Evolutionary conservation across 2,888 invertebrate species (phyloP), one percentile per base, ranked within the genome.

Genomic region (Syrphus vitripennis): DNA sequence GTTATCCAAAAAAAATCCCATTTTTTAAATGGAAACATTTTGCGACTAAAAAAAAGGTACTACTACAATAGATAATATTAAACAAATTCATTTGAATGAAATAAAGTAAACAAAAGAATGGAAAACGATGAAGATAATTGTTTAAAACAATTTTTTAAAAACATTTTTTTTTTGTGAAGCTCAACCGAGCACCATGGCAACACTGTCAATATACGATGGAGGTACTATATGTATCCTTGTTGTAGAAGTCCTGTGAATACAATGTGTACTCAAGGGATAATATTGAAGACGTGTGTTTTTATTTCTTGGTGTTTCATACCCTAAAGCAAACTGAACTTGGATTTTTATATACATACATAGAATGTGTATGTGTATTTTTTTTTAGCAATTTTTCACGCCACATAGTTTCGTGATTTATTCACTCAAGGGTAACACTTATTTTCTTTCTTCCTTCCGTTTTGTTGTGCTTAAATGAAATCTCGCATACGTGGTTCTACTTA

Each of bases 341-440:
- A 6, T 19, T n/a, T n/a, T n/a, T n/a, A n/a, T n/a, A n/a, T n/a
- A n/a, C n/a, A n/a, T n/a, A n/a, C n/a, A 6, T 2, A 50, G 21
- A 34, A n/a, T 29, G 0, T 16, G 6, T 42, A 12, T 29, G 5
- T 19, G 10, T 48, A 4, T 48, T 29, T 65, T 45, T 34, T 48
- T 65, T n/a, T n/a, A 45, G 24, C 21, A 74, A 69, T 74, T 74
- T 69, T 67, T 14, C 80, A 75, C 50, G 74, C 59, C 50, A 53
- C 57, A 69, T 75, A 74, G 67, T 74, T 67, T 74, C 69, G 61
- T 80, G 74, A 80, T 80, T 61, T 80, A 80, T 80, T 69, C 57
- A 29, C 74, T 53, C 50, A 50, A 29, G 29, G 57, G 74, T 42
- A 65, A 16, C 42, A 65, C 55, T 59, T 50, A 63, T 59, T 61